Evolutionary conservation across 2,797 vertebrate genomes (phyloP), one percentile per base, ranked within the genome.

Genomic region (Ctenopoma kingsleyae): DNA sequence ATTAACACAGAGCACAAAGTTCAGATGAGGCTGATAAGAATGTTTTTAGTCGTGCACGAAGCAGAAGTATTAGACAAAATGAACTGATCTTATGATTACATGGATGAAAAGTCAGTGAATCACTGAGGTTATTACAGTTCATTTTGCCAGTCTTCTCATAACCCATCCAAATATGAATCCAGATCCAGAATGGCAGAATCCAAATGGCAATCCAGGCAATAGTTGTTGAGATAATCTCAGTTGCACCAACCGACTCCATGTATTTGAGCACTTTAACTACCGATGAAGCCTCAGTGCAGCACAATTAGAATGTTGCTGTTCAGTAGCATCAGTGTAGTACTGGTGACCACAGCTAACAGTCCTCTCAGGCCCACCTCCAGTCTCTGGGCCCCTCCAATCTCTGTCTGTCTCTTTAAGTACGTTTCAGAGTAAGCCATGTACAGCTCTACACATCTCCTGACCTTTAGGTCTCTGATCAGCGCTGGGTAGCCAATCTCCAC

Each of bases 401-500:
- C 43, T 0, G 0, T 10, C 2, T 17, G 41, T 61, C 74, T 92
- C 62, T 51, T 64, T 20, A 89, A 59, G 71, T 78, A 85, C 5
- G 35, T 67, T 35, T 93, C 91, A 12, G 90, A 79, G 64, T 90
- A 80, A 40, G 41, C 74, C 19, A 94, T 75, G 81, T 92, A 95
- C 27, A 80, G 56, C 74, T 91, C 85, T 15, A 92, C 38, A 48
- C 93, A 94, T 41, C 73, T 92, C 62, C 62, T 87, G 35, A 65
- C 68, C 65, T 91, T 93, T 56, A 93, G n/a, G 84, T 94, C 92
- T n/a, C 85, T 50, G 4, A 93, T 91, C 50, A 94, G 84, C 8
- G 89, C 91, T 0, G 93, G 93, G 57, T 93, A 94, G 13, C 89
- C 92, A 2, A 93, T 93, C 67, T 94, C 92, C 44, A 83, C 19